Evolutionary conservation across 1,140 invertebrate species (phyloP), one percentile per base, ranked within the genome.

Genomic region (Neodiprion lecontei): DNA sequence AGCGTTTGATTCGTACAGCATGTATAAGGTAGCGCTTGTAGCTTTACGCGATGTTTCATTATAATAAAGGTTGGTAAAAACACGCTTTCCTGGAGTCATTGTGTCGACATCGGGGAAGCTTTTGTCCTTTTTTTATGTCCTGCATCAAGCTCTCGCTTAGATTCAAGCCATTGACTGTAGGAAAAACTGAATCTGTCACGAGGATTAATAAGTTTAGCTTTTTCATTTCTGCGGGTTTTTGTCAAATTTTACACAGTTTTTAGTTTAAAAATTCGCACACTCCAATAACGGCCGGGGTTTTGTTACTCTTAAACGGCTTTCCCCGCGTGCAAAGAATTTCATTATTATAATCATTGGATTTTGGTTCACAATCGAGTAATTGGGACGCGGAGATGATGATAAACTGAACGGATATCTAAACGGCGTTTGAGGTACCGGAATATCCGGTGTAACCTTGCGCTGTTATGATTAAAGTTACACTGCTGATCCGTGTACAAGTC

Each of bases 321-420:
- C 61, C 17, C 7, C 61, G 12, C 17, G 61, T 17, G 7, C 17
- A 65, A 65, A 65, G 61, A 14, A 65, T 65, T 17, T 14, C 61
- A 65, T 17, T 14, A 65, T 17, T 40, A 40, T 40, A 40, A 40
- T 40, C 28, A 40, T 5, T 40, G 1, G 28, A 40, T 40, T 40
- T 40, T 40, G 28, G 2, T 40, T 40, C 5, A 14, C 61, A 65
- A 65, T 14, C 12, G 61, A 14, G 61, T 17, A 21, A 65, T 17
- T 65, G 70, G 75, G 47, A 75, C 69, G 28, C 48, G 69, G 80
- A 86, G 77, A 82, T 86, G 84, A 86, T 85, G 85, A 84, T 50
- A 0, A 48, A 76, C 61, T 78, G 85, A 86, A 86, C 81, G 81
- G 85, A 85, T 86, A 85, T 84, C 75, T 78, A 83, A 86, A 74